Evolutionary conservation across 2,113 vertebrate species (phyloP).

Genomic region (Pleuronectes platessa): DNA sequence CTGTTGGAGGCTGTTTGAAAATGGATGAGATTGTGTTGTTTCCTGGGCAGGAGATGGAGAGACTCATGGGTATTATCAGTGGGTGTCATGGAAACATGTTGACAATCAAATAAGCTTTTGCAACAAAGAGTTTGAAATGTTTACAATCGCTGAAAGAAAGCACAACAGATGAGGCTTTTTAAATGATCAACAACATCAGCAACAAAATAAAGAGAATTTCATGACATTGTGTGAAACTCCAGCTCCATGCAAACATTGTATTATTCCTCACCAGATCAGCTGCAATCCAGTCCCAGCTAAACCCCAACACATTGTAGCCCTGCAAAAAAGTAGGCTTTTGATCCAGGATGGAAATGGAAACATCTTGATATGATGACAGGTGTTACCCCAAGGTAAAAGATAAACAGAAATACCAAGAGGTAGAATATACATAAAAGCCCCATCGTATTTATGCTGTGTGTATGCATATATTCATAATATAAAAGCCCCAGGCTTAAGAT

Average conservation of each 20-base stretch:
- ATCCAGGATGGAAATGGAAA: background rate
- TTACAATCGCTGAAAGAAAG: too few species aligned
- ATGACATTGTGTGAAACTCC: background rate
- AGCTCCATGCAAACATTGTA: background rate
- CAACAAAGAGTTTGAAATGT: background rate
- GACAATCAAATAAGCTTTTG: background rate
- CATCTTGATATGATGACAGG: background rate
- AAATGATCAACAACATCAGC: too few species aligned
- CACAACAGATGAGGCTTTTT: too few species aligned
- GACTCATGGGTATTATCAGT: background rate
- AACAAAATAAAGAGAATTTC: background rate
- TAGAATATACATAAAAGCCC: too few species aligned
- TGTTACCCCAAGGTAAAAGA: too few species aligned
- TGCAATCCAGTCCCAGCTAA: background rate
- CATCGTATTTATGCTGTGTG: too few species aligned
- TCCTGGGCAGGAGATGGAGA: too few species aligned
- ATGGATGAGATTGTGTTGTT: background rate
- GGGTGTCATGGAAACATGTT: background rate
- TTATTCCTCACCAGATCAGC: background rate
- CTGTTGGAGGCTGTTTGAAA: background rate
- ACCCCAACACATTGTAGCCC: background rate
- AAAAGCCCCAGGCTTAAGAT: too few species aligned
- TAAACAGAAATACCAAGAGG: too few species aligned
- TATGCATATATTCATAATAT: too few species aligned
- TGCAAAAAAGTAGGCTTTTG: too few species aligned